Evolutionary conservation across 2,113 vertebrate genomes (phyloP), one percentile per base, ranked within the genome.

Genomic region (Oryzias curvinotus): DNA sequence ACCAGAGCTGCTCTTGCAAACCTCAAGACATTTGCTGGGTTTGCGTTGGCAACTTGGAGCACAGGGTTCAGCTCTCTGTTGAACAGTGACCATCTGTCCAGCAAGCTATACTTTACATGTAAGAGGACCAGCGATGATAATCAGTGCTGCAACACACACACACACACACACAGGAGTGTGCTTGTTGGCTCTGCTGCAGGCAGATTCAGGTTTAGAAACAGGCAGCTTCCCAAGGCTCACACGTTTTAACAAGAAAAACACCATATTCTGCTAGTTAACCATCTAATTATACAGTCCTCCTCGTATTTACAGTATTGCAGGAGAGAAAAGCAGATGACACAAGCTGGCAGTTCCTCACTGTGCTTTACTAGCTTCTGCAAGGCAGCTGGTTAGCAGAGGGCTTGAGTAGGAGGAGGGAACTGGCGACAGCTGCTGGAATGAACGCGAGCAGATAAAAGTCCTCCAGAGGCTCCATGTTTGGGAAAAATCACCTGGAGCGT

Each of bases 361-460:
- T 50, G 75, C 75, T 73, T 74, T 59, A 68, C 60, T 46, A 47
- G 62, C 69, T 72, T 82, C 65, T 63, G 74, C 17, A 18, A 78
- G 84, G 69, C 83, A 90, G 82, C 85, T 88, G 90, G 77, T 78
- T 62, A 80, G 78, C 85, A 82, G 82, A 87, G 81, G 76, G 79
- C 51, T 56, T 46, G 62, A 73, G 80, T 68, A 81, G 78, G 69
- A 72, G 70, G 69, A 80, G 68, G 72, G 42, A 74, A 18, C 65
- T 16, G 61, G 62, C 59, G 71, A 45, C 79, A 82, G 82, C 78
- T 87, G 83, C 15, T 73, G 67, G 62, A 80, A 61, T 63, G 54
- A 83, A 89, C 53, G 65, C 4, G 21, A 65, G 70, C 63, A 70
- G 70, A 82, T 73, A 75, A 74, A 43, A 71, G 70, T 84, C 48